Percentiles rank a stretch among this genome's conserved stretches.
These are phyloP conservation scores for Vespertilio murinus DNA, from an alignment of 2,797 vertebrate genomes.

Conservation along the genomic window DNA sequence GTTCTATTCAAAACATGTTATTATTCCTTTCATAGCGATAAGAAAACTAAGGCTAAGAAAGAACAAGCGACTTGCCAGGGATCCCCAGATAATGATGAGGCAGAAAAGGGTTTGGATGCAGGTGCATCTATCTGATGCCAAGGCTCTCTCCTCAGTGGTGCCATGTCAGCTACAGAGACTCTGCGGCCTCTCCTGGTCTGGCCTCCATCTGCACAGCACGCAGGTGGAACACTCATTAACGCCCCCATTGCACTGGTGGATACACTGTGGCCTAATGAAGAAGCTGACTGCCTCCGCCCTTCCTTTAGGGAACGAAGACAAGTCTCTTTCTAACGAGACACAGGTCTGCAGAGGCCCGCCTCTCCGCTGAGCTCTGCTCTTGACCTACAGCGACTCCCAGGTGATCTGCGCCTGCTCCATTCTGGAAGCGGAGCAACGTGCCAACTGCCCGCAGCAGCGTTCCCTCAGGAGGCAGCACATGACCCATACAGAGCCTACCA, in stretches of 20 bases:
- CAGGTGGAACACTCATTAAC: fast-evolving
- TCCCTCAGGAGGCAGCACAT: background rate
- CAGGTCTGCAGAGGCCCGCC: background rate
- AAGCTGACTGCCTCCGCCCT: background rate
- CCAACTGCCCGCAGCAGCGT: background rate
- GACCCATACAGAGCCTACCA: background rate
- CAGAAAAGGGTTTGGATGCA: background rate
- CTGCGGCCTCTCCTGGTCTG: background rate
- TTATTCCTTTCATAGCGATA: background rate
- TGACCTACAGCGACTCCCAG: background rate
- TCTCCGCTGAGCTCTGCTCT: background rate
- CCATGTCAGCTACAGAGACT: background rate
- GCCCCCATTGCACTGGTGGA: background rate
- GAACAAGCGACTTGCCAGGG: background rate
- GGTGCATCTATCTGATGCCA: background rate
- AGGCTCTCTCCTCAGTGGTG: background rate
- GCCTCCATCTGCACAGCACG: background rate
- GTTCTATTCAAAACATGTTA: background rate
- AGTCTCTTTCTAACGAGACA: background rate
- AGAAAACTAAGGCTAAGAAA: background rate
- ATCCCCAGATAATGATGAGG: background rate
- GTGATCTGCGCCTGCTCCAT: background rate
- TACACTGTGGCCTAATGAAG: background rate
- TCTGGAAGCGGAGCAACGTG: background rate
- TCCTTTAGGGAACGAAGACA: background rate